Evolutionary conservation across 1,140 invertebrate genomes (phyloP), one percentile per base, ranked within the genome.

Genomic region (Platyscapa corneri): DNA sequence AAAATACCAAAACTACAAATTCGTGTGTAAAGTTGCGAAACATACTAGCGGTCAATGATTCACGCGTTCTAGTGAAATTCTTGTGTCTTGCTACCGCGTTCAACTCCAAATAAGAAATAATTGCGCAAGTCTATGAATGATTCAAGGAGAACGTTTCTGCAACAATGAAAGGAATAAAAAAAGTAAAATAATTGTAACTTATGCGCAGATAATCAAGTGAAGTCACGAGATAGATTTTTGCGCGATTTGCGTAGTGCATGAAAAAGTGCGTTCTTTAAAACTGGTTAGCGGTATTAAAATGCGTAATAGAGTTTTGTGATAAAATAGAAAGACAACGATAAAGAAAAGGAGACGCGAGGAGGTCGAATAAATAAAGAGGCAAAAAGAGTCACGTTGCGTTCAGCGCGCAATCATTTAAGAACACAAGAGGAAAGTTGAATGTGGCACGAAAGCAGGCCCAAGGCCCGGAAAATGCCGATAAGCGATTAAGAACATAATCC

Each of bases 21-120:
- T 77, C 72, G 70, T 49, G 27, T 56, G 30, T 70, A 67, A 82
- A 56, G 72, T 82, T 70, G 79, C 60, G 79, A 82, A 77, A 86
- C 70, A n/a, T 82, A 39, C 70, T 46, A 79, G 46, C 23, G 20
- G 85, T 67, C 56, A 78, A 60, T 86, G 85, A 86, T 86, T 86
- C 85, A 86, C 85, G 80, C 85, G 75, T 76, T 85, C 85, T 82
- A n/a, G n/a, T 86, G 85, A 77, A 39, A 82, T 86, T 82, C 80
- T 42, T 76, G 78, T 60, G 23, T 16, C 39, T 53, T 34, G 72
- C 84, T 64, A 49, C 30, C 37, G 49, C 23, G 72, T 32, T 67
- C 34, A 34, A 49, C 30, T 78, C 85, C 85, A 86, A 86, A 86
- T 86, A 86, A 64, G 85, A 78, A 72, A 27, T 77, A 70, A 83